Evolutionary conservation across 2,113 vertebrate species (phyloP).

Genomic region (Rhinolophus sinicus): DNA sequence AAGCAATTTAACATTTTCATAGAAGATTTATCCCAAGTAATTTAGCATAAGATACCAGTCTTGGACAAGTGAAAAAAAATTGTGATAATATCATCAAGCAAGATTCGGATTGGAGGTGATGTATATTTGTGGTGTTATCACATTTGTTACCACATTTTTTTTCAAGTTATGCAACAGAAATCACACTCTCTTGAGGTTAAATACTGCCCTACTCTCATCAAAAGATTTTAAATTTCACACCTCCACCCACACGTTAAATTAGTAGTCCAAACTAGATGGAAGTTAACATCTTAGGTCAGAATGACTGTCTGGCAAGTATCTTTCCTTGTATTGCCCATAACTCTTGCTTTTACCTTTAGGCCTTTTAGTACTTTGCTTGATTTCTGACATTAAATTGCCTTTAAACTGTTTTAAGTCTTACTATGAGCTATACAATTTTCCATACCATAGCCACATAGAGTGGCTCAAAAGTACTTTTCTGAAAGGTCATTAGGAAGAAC

Average conservation of each 20-base stretch:
- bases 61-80: neutral
- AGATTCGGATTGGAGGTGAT: neutral
- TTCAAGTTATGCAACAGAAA: conserved; percentile 60
- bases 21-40: neutral
- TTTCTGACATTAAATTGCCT: neutral
- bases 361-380: neutral
- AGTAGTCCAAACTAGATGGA: conserved; percentile 49
- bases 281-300: neutral
- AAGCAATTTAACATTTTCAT: conserved; percentile 39
- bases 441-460: neutral
- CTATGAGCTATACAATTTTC: neutral
- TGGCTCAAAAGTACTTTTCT: neutral
- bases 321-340: neutral
- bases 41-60: neutral
- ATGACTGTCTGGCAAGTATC: neutral
- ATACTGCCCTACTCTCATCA: conserved; percentile 54
- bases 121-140: neutral
- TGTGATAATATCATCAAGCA: neutral
- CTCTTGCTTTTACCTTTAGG: neutral
- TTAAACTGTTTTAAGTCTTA: neutral
- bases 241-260: conserved; percentile 51
- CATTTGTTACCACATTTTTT: conserved; percentile 46
- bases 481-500: conserved; percentile 15
- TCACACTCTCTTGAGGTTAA: conserved; percentile 56
- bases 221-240: conserved; percentile 63